Percentiles rank a stretch among this genome's conserved stretches.
Evolutionary conservation across 2,113 vertebrate genomes (phyloP).

Genomic region (Malurus cyaneus): DNA sequence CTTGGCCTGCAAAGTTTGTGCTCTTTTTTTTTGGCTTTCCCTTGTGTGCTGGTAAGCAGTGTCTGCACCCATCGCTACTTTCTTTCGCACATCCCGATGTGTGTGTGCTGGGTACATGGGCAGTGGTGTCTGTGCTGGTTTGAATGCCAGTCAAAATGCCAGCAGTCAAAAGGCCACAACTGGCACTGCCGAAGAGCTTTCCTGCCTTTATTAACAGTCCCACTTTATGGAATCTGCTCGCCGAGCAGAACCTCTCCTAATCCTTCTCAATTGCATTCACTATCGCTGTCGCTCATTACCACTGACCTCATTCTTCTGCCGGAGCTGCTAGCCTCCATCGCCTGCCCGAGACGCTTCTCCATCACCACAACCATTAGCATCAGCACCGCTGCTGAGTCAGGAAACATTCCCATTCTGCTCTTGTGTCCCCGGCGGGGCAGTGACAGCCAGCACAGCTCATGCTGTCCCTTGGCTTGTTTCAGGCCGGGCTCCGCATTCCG

Average conservation of each 20-base stretch:
- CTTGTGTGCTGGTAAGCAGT: too few species aligned
- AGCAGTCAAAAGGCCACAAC: slow-evolving; percentile 57
- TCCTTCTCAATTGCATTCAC: slow-evolving; percentile 75
- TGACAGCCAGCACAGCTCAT: neutral
- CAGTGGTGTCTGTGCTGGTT: neutral
- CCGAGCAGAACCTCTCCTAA: slow-evolving; percentile 75
- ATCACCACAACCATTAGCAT: slow-evolving; percentile 46
- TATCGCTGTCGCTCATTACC: slow-evolving; percentile 62
- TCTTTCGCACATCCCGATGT: too few species aligned
- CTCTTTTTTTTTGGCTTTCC: too few species aligned
- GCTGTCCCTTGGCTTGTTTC: neutral
- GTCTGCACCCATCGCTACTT: too few species aligned
- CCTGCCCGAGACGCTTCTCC: slow-evolving; percentile 28
- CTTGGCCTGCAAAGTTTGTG: too few species aligned
- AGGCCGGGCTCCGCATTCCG: neutral
- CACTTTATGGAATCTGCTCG: slow-evolving; percentile 77
- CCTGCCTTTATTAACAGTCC: slow-evolving; percentile 78
- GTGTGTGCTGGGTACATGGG: neutral
- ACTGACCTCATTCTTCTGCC: slow-evolving; percentile 66
- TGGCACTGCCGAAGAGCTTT: slow-evolving; percentile 68
- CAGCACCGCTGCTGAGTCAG: slow-evolving; percentile 31
- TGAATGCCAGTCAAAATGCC: slow-evolving; percentile 40
- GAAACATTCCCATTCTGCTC: neutral
- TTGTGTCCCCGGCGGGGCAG: neutral
- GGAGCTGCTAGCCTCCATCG: slow-evolving; percentile 29